A percentile compares a stretch with the other conserved stretches of the same genome.
These are phyloP conservation scores for Rhinichthys klamathensis DNA, from an alignment of 2,113 vertebrate genomes.

Conservation along the genomic window DNA sequence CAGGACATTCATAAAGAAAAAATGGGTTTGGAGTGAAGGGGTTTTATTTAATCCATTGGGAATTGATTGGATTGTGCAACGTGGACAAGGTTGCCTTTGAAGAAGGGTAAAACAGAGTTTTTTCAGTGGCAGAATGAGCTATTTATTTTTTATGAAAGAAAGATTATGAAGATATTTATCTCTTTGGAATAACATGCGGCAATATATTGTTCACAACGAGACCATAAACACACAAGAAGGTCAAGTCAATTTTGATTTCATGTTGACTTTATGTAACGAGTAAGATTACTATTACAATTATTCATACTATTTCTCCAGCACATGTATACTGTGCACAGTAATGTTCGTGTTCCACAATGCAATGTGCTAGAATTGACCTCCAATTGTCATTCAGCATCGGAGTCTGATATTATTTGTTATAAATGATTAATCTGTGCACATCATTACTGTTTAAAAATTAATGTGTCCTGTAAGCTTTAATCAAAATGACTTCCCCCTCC, in stretches of 20 bases:
- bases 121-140: background rate
- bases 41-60: background rate
- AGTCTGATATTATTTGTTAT: too few species aligned
- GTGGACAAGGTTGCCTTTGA: background rate
- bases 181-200: background rate
- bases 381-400: background rate
- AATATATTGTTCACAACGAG: background rate
- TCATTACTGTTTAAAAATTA: too few species aligned
- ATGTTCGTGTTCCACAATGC: background rate
- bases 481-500: too few species aligned
- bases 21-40: background rate
- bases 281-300: background rate
- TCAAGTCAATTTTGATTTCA: background rate
- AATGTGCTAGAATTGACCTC: background rate
- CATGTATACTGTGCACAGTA: background rate
- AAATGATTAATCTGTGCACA: too few species aligned
- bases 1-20: background rate
- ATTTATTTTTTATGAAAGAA: background rate
- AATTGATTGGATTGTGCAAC: background rate
- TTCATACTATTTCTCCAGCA: too few species aligned
- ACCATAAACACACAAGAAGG: background rate
- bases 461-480: too few species aligned
- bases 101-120: background rate
- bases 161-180: background rate
- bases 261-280: background rate